Conservation (phyloP, 2,797 vertebrate genomes). For the Denticeps clupeoides region DNA sequence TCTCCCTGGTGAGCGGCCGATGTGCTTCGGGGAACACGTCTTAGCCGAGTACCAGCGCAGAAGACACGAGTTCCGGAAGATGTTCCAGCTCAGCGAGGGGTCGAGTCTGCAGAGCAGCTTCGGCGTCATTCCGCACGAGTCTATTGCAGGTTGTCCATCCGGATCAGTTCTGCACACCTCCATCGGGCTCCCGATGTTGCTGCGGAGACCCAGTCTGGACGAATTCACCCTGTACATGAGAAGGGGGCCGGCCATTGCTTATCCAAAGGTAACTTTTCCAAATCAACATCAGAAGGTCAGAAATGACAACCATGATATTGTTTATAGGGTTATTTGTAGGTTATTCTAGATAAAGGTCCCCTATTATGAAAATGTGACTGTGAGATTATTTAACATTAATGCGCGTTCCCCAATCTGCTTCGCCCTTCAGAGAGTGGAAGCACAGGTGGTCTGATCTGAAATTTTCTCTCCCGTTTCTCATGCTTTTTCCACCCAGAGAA, state of each 20-base stretch:
- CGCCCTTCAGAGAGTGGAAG: too few relatives aligned
- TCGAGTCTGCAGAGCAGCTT: slow-evolving; percentile 46
- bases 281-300: neutral
- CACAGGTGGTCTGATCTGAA: too few relatives aligned
- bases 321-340: too few relatives aligned
- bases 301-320: neutral
- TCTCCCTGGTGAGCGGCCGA: slow-evolving; percentile 37
- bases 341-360: too few relatives aligned
- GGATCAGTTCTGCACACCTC: slow-evolving; percentile 52
- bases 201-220: slow-evolving; percentile 71
- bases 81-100: slow-evolving; percentile 54
- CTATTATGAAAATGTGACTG: too few relatives aligned
- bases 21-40: slow-evolving; percentile 63
- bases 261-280: slow-evolving; percentile 68
- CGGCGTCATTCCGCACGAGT: slow-evolving; percentile 53
- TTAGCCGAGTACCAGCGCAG: slow-evolving; percentile 56
- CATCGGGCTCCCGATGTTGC: slow-evolving; percentile 41
- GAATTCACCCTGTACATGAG: slow-evolving; percentile 77
- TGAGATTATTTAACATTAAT: too few relatives aligned
- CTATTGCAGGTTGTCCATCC: slow-evolving; percentile 54
- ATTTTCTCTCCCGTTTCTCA: too few relatives aligned
- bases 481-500: too few relatives aligned
- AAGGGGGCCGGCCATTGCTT: slow-evolving; percentile 67
- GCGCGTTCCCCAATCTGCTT: too few relatives aligned
- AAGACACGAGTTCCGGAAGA: slow-evolving; percentile 49